Percentiles rank a stretch among this genome's conserved stretches.
Conservation (phyloP, 2,797 vertebrate species). For the Brachyrhaphis roseni region DNA sequence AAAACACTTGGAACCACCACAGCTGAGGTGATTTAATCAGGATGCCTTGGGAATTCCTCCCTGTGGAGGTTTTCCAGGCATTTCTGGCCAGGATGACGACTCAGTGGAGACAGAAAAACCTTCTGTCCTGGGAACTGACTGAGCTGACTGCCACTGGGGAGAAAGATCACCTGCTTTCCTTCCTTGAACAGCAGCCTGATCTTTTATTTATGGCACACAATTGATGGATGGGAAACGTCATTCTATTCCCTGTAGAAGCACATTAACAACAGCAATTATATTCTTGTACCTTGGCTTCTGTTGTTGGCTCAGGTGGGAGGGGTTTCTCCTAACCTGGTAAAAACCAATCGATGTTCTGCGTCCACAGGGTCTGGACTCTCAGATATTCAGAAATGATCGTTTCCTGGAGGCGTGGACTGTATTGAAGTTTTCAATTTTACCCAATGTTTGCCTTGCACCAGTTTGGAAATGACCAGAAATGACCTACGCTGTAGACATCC, state of each 20-base stretch:
- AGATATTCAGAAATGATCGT: too few species aligned
- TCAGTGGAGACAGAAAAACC: not conserved
- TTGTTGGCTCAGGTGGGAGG: too few species aligned
- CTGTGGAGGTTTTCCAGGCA: not conserved
- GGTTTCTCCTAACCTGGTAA: too few species aligned
- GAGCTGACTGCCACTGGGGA: not conserved
- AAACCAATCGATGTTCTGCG: too few species aligned
- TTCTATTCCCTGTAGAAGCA: not conserved
- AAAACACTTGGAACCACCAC: not conserved
- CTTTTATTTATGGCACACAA: not conserved
- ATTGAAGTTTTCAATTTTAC: too few species aligned
- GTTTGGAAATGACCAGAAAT: too few species aligned
- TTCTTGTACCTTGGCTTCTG: not conserved
- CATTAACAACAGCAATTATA: not conserved
- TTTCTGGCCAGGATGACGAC: not conserved
- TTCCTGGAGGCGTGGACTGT: too few species aligned
- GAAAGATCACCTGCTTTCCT: not conserved
- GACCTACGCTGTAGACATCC: too few species aligned
- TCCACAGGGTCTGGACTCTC: too few species aligned
- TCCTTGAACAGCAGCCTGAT: not conserved
- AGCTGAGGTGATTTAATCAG: not conserved
- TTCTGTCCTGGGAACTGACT: not conserved
- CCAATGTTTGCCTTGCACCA: too few species aligned
- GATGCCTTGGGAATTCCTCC: not conserved
- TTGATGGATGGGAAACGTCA: not conserved